These are phyloP conservation scores for Turritopsis dohrnii DNA, from an alignment of 30 jellyfish, hydroid and myxozoan species.

Conservation along the genomic window DNA sequence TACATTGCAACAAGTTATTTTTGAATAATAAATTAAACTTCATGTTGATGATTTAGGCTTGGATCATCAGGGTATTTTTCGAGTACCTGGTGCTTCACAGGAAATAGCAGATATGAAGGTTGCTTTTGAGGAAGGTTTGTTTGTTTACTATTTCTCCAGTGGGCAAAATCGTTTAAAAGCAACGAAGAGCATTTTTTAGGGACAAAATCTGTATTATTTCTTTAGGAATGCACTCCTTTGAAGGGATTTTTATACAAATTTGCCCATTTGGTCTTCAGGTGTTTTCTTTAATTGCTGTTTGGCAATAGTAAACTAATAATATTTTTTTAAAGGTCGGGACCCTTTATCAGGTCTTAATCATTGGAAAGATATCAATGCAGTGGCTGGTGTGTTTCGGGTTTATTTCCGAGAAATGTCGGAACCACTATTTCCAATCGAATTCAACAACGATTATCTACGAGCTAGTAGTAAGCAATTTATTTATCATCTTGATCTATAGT, in stretches of 20 bases:
- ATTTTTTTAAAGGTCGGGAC: slow-evolving; percentile 52
- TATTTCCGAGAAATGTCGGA: slow-evolving; percentile 87
- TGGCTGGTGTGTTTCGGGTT: slow-evolving; percentile 97
- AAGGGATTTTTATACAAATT: too few relatives aligned
- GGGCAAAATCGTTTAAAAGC: too few relatives aligned
- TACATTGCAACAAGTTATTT: neutral
- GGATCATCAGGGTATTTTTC: slow-evolving; percentile 93
- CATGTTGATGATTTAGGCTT: slow-evolving; percentile 33
- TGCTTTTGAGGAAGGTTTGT: slow-evolving; percentile 89
- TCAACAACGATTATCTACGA: slow-evolving; percentile 62
- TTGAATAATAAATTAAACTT: too few relatives aligned
- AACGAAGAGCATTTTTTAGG: too few relatives aligned
- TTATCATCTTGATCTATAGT: neutral
- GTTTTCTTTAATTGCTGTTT: too few relatives aligned
- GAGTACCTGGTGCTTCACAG: slow-evolving; percentile 95
- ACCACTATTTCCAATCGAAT: slow-evolving; percentile 75
- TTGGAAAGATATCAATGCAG: slow-evolving; percentile 98
- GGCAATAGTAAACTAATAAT: neutral
- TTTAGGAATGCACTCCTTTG: too few relatives aligned
- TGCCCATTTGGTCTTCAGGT: too few relatives aligned
- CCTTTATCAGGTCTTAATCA: slow-evolving; percentile 97
- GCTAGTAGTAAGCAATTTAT: slow-evolving; percentile 72
- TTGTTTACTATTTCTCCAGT: neutral
- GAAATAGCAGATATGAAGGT: slow-evolving; percentile 85
- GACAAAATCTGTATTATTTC: neutral